Conservation (phyloP, 2,888 invertebrate species). For the Stramonita haemastoma region DNA sequence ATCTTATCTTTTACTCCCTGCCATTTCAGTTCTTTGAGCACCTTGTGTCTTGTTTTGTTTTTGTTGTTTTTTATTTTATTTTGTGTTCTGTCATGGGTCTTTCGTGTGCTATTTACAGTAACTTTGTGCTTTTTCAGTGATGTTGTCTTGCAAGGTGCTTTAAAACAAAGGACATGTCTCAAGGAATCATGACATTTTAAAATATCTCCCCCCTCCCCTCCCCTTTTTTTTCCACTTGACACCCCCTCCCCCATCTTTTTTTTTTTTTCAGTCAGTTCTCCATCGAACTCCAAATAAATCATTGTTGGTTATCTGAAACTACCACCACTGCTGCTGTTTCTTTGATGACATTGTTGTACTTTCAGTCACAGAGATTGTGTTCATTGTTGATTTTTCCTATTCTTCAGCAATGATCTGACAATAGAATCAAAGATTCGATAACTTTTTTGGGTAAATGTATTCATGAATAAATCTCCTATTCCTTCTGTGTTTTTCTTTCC, state of each 20-base stretch:
- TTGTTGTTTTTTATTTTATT: background rate
- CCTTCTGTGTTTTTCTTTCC: no score
- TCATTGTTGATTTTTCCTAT: conserved; percentile 33
- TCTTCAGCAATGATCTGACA: conserved; percentile 35
- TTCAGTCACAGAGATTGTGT: conserved; percentile 30
- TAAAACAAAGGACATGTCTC: background rate
- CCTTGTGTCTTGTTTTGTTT: background rate
- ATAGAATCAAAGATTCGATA: conserved; percentile 15
- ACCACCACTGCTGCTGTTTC: conserved; percentile 36
- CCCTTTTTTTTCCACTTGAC: background rate
- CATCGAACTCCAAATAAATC: background rate
- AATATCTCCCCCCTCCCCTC: background rate
- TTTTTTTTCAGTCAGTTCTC: background rate
- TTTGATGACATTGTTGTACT: conserved; percentile 11
- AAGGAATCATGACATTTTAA: background rate
- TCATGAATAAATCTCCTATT: no score
- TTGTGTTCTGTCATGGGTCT: conserved; percentile 9
- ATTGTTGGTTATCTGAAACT: background rate
- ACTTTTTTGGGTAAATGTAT: no score
- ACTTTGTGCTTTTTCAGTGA: background rate
- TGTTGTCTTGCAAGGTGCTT: conserved; percentile 11
- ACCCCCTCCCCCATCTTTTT: background rate
- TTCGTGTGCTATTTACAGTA: background rate
- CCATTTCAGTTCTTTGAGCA: conserved; percentile 12
- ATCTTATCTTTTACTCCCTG: conserved; percentile 25